Evolutionary conservation across 1,140 invertebrate genomes (phyloP).

Genomic region (Lordiphosa mommai): DNA sequence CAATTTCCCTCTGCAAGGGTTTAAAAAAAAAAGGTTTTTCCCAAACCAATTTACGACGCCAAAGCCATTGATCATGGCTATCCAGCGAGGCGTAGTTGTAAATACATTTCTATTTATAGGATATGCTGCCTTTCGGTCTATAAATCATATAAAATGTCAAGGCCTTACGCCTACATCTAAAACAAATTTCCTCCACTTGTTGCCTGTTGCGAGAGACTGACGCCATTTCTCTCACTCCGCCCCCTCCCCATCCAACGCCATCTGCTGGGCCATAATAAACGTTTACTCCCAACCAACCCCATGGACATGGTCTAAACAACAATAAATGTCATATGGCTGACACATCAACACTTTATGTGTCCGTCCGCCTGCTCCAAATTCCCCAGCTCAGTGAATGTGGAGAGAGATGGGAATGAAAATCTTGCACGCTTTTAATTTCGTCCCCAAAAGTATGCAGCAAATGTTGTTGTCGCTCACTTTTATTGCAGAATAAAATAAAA

Average conservation of each 20-base stretch:
- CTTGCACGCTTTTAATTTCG: slow-evolving; percentile 73
- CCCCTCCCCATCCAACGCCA: slow-evolving; percentile 36
- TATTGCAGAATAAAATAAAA: slow-evolving; percentile 36
- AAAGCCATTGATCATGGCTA: slow-evolving; percentile 48
- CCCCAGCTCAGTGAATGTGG: neutral
- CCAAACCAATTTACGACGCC: no score
- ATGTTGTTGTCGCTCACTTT: slow-evolving; percentile 29
- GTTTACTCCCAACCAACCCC: slow-evolving; percentile 2
- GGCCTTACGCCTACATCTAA: neutral
- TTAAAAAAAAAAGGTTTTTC: no score
- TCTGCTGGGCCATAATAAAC: slow-evolving; percentile 63
- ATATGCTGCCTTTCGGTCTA: slow-evolving; percentile 13
- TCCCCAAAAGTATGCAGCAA: slow-evolving; percentile 49
- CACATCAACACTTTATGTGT: slow-evolving; percentile 74
- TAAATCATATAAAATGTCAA: slow-evolving; percentile 24
- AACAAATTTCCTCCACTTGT: no score
- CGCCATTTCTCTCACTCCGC: neutral
- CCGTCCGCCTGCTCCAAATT: neutral
- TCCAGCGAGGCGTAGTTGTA: slow-evolving; percentile 30
- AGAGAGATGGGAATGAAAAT: slow-evolving; percentile 52
- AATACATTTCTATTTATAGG: slow-evolving; percentile 49
- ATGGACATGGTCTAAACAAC: slow-evolving; percentile 48
- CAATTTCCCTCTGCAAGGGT: no score
- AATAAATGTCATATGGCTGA: slow-evolving; percentile 75
- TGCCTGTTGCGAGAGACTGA: slow-evolving; percentile 22